Percentiles rank a stretch among this genome's conserved stretches.
phyloP scores from a whole-genome alignment of 2,797 vertebrate species.

The Halcyon smyrnensis region DNA sequence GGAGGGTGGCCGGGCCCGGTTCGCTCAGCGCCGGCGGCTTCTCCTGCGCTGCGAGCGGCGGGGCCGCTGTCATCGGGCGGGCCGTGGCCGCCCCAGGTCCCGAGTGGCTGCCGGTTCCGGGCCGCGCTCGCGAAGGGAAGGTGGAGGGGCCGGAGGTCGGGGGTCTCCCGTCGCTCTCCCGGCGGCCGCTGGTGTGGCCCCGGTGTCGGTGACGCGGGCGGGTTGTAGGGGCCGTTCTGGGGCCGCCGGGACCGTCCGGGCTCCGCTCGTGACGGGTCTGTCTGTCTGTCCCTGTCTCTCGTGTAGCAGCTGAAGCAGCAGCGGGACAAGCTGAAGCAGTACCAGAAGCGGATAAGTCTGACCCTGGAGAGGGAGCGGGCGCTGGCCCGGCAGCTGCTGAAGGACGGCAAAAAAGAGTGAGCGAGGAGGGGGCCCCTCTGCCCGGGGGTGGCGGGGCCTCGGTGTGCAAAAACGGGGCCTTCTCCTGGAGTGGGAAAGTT shows the following conservation, averaged over 20 bases:
- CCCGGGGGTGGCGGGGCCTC: not conserved
- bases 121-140: not conserved
- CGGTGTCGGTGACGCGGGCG: not conserved
- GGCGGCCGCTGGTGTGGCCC: not conserved
- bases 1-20: not conserved
- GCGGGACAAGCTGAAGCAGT: conserved; percentile 91
- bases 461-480: accelerated
- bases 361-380: conserved; percentile 86
- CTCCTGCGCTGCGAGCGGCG: not conserved
- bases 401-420: conserved; percentile 91
- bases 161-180: not conserved
- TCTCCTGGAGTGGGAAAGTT: not conserved
- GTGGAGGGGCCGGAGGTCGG: not conserved
- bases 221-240: not conserved
- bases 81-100: not conserved
- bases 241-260: not conserved
- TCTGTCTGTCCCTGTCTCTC: not conserved
- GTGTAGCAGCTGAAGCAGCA: conserved; percentile 94
- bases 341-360: conserved; percentile 85
- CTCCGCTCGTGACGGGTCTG: not conserved
- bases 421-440: conserved; percentile 1
- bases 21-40: not conserved
- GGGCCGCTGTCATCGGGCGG: not conserved
- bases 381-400: conserved; percentile 87
- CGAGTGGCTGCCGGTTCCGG: not conserved